Percentiles rank a stretch among this genome's conserved stretches.
Evolutionary conservation across 2,797 vertebrate genomes (phyloP).

Genomic region (Coccyzus lansbergi): DNA sequence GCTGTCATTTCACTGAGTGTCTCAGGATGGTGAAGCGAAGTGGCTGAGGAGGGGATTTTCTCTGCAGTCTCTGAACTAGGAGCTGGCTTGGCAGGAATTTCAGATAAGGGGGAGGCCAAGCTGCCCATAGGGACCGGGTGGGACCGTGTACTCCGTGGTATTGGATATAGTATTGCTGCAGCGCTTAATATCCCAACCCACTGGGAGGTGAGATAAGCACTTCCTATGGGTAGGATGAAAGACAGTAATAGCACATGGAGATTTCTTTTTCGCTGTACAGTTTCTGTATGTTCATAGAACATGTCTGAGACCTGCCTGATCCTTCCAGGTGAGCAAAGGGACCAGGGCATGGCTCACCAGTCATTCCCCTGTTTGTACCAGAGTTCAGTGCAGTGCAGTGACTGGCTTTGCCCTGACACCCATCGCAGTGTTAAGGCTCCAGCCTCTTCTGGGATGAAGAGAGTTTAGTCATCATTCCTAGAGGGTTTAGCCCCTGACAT

Average conservation of each 20-base stretch:
- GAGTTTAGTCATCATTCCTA: not conserved
- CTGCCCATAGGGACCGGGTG: not conserved
- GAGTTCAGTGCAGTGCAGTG: rapidly evolving
- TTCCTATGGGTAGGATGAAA: not conserved
- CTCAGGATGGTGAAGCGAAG: not conserved
- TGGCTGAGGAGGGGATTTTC: not conserved
- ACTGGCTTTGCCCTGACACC: not conserved
- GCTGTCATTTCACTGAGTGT: not conserved
- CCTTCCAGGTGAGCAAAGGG: not conserved
- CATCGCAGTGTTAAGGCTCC: too few species aligned
- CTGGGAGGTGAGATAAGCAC: rapidly evolving
- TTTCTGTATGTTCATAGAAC: not conserved
- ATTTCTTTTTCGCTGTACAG: not conserved
- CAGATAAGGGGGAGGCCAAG: not conserved
- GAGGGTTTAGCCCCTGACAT: not conserved
- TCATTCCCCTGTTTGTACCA: not conserved
- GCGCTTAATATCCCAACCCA: not conserved
- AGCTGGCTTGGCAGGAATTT: not conserved
- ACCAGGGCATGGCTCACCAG: not conserved
- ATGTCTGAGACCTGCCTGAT: not conserved
- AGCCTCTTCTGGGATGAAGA: not conserved
- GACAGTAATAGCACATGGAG: not conserved
- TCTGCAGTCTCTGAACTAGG: not conserved
- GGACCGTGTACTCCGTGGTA: rapidly evolving
- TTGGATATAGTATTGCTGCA: not conserved